Evolutionary conservation across 92 coral and sea anemone species (phyloP), one percentile per base, ranked within the genome.

Genomic region (Parazoanthus atlanticus): DNA sequence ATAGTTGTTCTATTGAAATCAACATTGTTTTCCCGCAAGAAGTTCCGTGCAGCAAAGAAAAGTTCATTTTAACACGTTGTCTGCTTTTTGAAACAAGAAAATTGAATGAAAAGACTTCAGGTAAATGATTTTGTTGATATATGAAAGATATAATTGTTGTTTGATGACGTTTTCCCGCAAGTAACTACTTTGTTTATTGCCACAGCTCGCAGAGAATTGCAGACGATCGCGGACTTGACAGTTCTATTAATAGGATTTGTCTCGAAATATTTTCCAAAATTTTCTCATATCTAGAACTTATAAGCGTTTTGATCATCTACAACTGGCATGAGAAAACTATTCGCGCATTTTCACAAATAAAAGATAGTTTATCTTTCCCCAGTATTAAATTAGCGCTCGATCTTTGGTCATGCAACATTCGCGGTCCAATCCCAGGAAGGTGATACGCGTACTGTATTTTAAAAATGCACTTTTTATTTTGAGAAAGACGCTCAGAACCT

Each of bases 121-220:
- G 3, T 34, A 34, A 34, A 1, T 34, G 1, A 12, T n/a, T 34
- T 34, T 34, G 38, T 34, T 34, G 15, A n/a, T 70, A 25, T 70
- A 70, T 70, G 21, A 70, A 70, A 26, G 7, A 26, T 70, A 5
- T 28, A 28, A n/a, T 26, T 70, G 74, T 70, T 70, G 74, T 70
- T 70, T 26, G 74, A 70, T 70, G 21, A 6, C 12, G 74, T 70
- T 70, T 70, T 70, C 11, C 74, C 74, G 17, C 74, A 70, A 70
- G 32, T n/a, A 70, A 70, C 7, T n/a, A 28, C 32, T 70, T 70
- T 28, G 29, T 70, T 26, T n/a, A n/a, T 70, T 34, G 34, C 32
- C 74, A 26, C 74, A 70, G 74, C 34, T 26, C 34, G 34, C 74
- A 70, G 74, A 70, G 74, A 28, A 70, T 28, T 70, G 74, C 74